Percentiles rank a stretch among this genome's conserved stretches.
These are phyloP conservation scores for Megalopta genalis DNA, from an alignment of 1,140 invertebrate species.

Conservation along the genomic window DNA sequence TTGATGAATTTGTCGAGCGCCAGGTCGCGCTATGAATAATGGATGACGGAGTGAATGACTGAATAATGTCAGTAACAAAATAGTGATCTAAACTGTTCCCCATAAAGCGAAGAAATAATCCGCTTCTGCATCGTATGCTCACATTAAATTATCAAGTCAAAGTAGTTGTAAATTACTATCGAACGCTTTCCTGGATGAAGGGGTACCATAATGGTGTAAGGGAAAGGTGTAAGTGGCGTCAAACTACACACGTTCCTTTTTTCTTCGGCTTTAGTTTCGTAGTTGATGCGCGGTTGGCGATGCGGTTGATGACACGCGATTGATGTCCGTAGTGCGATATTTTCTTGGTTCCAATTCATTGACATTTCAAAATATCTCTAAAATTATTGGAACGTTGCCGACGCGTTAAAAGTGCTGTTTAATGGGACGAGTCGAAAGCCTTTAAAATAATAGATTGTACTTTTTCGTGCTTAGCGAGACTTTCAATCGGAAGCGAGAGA, in stretches of 20 bases:
- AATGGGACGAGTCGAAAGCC: too few relatives aligned
- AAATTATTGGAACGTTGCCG: too few relatives aligned
- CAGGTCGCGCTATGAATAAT: conserved; percentile 18
- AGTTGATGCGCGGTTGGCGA: too few relatives aligned
- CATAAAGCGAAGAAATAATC: conserved; percentile 15
- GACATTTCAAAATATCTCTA: too few relatives aligned
- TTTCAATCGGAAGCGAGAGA: too few relatives aligned
- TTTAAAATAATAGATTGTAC: too few relatives aligned
- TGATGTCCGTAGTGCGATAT: too few relatives aligned
- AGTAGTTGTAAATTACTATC: conserved; percentile 20
- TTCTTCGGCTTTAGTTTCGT: too few relatives aligned
- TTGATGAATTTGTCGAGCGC: conserved; percentile 14
- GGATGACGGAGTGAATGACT: conserved; percentile 12
- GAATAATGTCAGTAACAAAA: conserved; percentile 31
- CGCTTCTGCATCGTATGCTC: background rate
- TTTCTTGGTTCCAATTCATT: too few relatives aligned
- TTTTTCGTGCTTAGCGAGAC: too few relatives aligned
- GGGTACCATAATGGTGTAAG: background rate
- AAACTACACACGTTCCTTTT: background rate
- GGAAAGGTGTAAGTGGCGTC: background rate
- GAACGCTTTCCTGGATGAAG: background rate
- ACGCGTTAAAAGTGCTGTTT: too few relatives aligned
- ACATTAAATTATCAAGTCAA: conserved; percentile 30
- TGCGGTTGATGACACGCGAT: too few relatives aligned
- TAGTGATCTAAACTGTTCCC: conserved; percentile 17